Percentiles rank a stretch among this genome's conserved stretches.
Evolutionary conservation across 2,888 invertebrate genomes (phyloP).

Genomic region (Anorthoa munda): DNA sequence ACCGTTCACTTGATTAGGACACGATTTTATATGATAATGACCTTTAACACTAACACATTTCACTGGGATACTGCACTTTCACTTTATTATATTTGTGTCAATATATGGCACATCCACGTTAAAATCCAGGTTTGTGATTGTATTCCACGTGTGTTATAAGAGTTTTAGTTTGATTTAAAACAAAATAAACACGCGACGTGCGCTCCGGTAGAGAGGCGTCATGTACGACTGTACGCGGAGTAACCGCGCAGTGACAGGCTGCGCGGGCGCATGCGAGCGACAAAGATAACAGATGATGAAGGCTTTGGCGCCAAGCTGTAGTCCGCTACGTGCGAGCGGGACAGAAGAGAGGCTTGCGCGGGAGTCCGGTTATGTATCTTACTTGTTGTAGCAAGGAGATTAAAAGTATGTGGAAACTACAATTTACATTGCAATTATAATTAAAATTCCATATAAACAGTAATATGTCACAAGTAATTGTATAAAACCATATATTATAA

Average conservation of each 20-base stretch:
- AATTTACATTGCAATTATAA: constrained; percentile 72
- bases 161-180: constrained; percentile 58
- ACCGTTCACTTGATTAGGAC: constrained; percentile 84
- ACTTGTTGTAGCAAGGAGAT: constrained; percentile 80
- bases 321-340: constrained; percentile 77
- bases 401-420: constrained; percentile 81
- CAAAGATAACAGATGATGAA: constrained; percentile 79
- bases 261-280: constrained; percentile 80
- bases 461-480: constrained; percentile 59
- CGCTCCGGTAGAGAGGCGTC: constrained; percentile 83
- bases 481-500: constrained; percentile 18
- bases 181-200: constrained; percentile 76
- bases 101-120: constrained; percentile 15
- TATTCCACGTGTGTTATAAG: constrained; percentile 45
- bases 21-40: constrained; percentile 79
- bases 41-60: constrained; percentile 80
- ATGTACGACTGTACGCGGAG: constrained; percentile 78
- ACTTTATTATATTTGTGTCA: constrained; percentile 49
- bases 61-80: constrained; percentile 68
- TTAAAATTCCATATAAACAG: constrained; percentile 66
- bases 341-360: constrained; percentile 82
- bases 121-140: constrained; percentile 36
- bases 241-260: constrained; percentile 83
- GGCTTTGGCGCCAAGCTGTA: constrained; percentile 82
- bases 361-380: constrained; percentile 88